Base-by-base conservation (phyloP, 2,888 invertebrate genomes). In the Epinotia nisella region DNA sequence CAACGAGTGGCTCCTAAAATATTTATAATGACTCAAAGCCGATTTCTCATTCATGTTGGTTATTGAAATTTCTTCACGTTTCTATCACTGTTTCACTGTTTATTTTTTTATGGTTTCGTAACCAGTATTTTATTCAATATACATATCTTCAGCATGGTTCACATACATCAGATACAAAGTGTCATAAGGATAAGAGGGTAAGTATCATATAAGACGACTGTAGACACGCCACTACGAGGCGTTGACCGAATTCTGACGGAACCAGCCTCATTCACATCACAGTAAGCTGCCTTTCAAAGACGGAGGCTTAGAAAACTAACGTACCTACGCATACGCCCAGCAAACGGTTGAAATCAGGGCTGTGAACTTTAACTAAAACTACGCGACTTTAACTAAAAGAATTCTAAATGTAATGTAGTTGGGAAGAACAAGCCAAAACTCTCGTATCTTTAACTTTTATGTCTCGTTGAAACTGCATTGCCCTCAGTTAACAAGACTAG, bases 221-320 rank as follows among this genome's bases (percentile, higher is more conserved):
- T 13, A 60, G 5, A 7, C 45, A 41, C 45, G 24, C 35, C 55
- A n/a, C 49, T 56, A 39, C 17, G 62, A 61, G 60, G 68, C 62
- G 56, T 45, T 69, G 73, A 73, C 68, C 73, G 73, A 69, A 64
- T 73, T 69, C 58, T 41, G 64, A 53, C 68, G 73, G 73, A 73
- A 65, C 58, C 58, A 24, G 58, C 51, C 68, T 64, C 68, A 64
- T 64, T 73, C 62, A 61, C 72, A 53, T 73, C 58, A 61, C 72
- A 58, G 56, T 41, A 45, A 66, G 67, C 41, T 45, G 67, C 67
- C 62, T 68, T 53, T 73, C 58, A 69, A 59, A 69, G 73, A 62
- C 53, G 53, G 35, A 35, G 17, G 41, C 55, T 68, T 56, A 68
- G 72, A 67, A 73, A 73, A 73, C 64, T 51, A 73, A 45, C 72